Conservation (phyloP, 64 coral and sea anemone species). For the Actinia equina region DNA sequence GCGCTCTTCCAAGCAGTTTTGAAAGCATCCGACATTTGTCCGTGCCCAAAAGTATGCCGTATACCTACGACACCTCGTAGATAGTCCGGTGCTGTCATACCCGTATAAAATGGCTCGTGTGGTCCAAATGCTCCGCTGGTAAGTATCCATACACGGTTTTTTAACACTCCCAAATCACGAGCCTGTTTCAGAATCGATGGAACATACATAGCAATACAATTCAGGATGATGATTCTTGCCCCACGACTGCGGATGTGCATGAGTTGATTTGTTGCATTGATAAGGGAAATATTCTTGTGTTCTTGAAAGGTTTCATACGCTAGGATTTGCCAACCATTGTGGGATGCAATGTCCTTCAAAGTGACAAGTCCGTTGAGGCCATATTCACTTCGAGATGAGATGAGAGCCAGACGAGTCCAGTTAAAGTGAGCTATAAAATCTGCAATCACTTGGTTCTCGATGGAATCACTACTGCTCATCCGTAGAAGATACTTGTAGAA, state of each 20-base stretch:
- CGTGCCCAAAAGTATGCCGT: slow-evolving; percentile 59
- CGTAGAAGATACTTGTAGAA: slow-evolving; percentile 62
- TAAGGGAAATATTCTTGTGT: slow-evolving; percentile 36
- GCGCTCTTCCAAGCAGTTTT: slow-evolving; percentile 50
- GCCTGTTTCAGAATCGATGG: slow-evolving; percentile 63
- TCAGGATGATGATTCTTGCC: slow-evolving; percentile 53
- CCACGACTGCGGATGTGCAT: slow-evolving; percentile 67
- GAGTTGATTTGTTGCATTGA: slow-evolving; percentile 79
- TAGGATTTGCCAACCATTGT: slow-evolving; percentile 68
- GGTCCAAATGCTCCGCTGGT: slow-evolving; percentile 62
- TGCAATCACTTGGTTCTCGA: slow-evolving; percentile 64
- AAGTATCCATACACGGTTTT: slow-evolving; percentile 73
- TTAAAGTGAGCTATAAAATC: slow-evolving; percentile 75
- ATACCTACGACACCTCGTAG: slow-evolving; percentile 68
- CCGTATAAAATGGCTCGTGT: slow-evolving; percentile 54
- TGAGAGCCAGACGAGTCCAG: slow-evolving; percentile 67
- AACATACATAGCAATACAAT: slow-evolving; percentile 54
- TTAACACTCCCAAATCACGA: slow-evolving; percentile 58
- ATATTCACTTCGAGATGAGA: slow-evolving; percentile 71
- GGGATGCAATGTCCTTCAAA: slow-evolving; percentile 87
- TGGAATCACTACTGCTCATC: slow-evolving; percentile 76
- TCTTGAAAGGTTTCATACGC: slow-evolving; percentile 80
- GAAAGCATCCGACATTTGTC: slow-evolving; percentile 33
- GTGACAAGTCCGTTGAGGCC: slow-evolving; percentile 66
- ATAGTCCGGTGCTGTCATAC: slow-evolving; percentile 35